Evolutionary conservation across 2,797 vertebrate species (phyloP).

Genomic region (Sitta carolinensis): DNA sequence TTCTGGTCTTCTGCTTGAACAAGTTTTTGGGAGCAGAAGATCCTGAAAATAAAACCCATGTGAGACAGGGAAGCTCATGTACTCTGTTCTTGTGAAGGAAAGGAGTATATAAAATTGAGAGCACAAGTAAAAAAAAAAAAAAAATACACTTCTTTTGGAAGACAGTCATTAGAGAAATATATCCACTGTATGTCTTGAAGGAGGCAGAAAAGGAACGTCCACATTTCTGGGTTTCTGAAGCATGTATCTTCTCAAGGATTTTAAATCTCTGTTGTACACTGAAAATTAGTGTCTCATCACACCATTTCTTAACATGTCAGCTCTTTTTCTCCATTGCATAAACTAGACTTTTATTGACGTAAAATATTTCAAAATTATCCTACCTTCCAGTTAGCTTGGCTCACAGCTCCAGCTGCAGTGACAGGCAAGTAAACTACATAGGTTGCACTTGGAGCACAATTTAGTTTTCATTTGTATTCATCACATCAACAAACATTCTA

Average conservation of each 20-base stretch:
- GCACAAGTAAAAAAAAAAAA: accelerated
- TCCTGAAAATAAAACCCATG: background rate
- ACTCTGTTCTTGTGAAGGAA: background rate
- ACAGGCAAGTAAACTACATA: background rate
- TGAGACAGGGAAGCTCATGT: background rate
- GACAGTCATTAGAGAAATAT: background rate
- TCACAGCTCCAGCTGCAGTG: background rate
- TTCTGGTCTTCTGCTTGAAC: background rate
- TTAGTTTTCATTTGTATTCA: constrained; percentile 3
- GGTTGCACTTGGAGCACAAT: background rate
- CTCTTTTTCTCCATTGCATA: background rate
- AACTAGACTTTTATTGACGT: background rate
- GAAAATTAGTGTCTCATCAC: background rate
- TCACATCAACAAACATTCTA: background rate
- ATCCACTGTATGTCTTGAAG: background rate
- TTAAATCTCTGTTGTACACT: background rate
- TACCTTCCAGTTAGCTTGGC: background rate
- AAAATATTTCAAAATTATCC: background rate
- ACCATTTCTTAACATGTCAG: background rate
- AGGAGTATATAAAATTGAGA: background rate
- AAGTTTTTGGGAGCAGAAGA: background rate
- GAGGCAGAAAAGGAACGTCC: background rate
- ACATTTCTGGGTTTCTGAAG: background rate
- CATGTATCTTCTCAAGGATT: background rate
- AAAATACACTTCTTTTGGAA: background rate